phyloP scores from a whole-genome alignment of 2,797 vertebrate species.

The Etheostoma perlongum region DNA sequence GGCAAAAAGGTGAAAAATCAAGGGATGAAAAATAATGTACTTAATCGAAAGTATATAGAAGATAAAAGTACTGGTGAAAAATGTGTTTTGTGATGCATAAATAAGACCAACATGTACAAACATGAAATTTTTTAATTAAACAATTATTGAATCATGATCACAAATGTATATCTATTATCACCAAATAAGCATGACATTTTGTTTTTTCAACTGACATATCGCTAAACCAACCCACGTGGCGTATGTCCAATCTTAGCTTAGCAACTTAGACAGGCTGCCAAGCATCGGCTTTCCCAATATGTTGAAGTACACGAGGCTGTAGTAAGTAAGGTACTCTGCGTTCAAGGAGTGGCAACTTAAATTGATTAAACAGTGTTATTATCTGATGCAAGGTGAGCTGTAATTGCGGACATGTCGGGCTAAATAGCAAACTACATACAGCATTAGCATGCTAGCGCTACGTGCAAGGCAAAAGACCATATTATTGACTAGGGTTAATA shows the following conservation, averaged over 20 bases:
- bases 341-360: not conserved
- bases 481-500: too few relatives aligned
- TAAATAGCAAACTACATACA: too few relatives aligned
- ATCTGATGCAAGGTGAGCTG: too few relatives aligned
- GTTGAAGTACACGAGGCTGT: not conserved
- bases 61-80: not conserved
- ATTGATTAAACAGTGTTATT: not conserved
- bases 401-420: too few relatives aligned
- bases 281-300: too few relatives aligned
- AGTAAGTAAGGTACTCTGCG: not conserved
- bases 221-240: not conserved
- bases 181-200: not conserved
- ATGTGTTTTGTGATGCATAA: not conserved
- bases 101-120: not conserved
- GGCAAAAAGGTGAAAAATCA: slow-evolving; percentile 11
- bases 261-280: not conserved
- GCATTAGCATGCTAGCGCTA: too few relatives aligned
- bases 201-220: not conserved
- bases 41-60: not conserved
- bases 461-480: too few relatives aligned
- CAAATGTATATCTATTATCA: not conserved
- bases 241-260: not conserved
- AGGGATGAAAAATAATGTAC: not conserved
- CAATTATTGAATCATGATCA: not conserved
- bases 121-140: not conserved